Conservation (phyloP, 2,888 invertebrate genomes). For the Mythimna albipuncta region DNA sequence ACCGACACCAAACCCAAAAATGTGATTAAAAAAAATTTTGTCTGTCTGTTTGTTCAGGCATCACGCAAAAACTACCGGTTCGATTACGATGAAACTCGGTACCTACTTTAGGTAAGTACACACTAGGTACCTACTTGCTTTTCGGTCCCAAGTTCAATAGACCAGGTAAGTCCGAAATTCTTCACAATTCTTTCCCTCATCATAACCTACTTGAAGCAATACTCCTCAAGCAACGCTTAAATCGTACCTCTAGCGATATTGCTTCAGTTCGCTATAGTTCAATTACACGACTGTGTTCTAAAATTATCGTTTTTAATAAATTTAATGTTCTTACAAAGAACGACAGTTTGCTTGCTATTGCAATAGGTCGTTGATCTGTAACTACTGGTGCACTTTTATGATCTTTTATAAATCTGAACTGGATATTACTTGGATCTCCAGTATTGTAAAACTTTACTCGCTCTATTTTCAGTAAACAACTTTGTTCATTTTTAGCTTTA, state of each 20-base stretch:
- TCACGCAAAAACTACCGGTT: too few relatives aligned
- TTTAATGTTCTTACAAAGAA: constrained; percentile 20
- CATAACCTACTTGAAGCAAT: not conserved
- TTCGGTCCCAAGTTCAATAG: too few relatives aligned
- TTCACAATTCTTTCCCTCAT: not conserved
- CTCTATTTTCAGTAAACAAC: not conserved
- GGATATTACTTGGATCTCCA: constrained; percentile 13
- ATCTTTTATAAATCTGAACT: constrained; percentile 13
- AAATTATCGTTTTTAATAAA: constrained; percentile 12
- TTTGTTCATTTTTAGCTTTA: not conserved
- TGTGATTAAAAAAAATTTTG: too few relatives aligned
- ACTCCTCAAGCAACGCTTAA: not conserved
- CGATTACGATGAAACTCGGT: too few relatives aligned
- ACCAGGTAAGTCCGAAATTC: not conserved
- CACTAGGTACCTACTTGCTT: too few relatives aligned
- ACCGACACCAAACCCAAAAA: too few relatives aligned
- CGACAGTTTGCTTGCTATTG: not conserved
- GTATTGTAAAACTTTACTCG: constrained; percentile 20
- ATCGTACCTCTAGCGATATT: not conserved
- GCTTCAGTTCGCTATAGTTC: not conserved
- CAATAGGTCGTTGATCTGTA: constrained; percentile 25
- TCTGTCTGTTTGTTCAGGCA: too few relatives aligned
- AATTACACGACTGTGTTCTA: constrained; percentile 7
- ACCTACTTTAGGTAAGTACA: too few relatives aligned
- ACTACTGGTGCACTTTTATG: constrained; percentile 30